Evolutionary conservation across 1,140 invertebrate genomes (phyloP), one percentile per base, ranked within the genome.

Genomic region (Drosophila baimaii): DNA sequence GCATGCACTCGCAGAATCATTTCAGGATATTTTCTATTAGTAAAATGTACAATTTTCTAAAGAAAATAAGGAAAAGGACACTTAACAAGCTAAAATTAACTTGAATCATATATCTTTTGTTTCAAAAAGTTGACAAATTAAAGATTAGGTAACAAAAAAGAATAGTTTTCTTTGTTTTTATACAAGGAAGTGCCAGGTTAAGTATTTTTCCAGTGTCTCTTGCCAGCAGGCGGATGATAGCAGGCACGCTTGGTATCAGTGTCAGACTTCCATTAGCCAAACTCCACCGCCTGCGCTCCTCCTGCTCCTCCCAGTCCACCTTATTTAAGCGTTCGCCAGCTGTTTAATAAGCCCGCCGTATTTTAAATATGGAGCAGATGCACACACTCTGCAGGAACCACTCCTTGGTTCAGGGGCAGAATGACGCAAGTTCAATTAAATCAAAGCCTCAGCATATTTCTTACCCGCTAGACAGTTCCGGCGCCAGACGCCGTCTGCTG

Each of bases 401-500:
- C 17, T 13, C 13, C 33, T 19, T 10, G 15, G 21, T 35, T 35
- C 27, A 21, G 37, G 47, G 29, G 33, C 31, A 19, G 41, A 81
- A 66, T 89, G 58, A 71, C 54, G 74, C 73, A 69, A 73, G 84
- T 89, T 89, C 84, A 89, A 89, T 89, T 89, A 89, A 89, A 89
- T 81, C 84, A 89, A 75, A 89, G 71, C 83, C 64, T 49, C 59
- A 83, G 80, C 84, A 89, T 84, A 89, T 89, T 89, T 89, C 84
- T 89, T 89, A 89, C 84, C 84, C 80, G 84, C 78, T 86, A 86
- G 84, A 89, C 84, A 78, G 73, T 89, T 89, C 73, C 85, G 84
- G 84, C 84, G 84, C 84, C 85, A 89, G 84, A 89, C 84, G 79
- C 84, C 77, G 80, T 90, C 77, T 90, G 81, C 84, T 90, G 80